Evolutionary conservation across 2,888 invertebrate genomes (phyloP).

Genomic region (Tuberolachnus salignus): DNA sequence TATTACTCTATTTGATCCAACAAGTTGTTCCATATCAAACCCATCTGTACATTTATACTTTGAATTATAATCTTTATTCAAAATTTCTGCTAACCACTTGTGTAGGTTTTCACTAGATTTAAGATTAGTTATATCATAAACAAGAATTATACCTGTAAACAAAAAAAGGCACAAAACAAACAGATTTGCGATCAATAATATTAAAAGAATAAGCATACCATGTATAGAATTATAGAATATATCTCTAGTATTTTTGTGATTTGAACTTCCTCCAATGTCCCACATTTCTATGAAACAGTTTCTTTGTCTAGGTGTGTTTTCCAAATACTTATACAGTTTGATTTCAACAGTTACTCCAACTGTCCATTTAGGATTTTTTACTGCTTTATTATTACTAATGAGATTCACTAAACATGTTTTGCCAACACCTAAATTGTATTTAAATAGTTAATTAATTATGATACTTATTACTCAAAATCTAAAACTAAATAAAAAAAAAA

Average conservation of each 20-base stretch:
- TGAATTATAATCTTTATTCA: constrained; percentile 73
- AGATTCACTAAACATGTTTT: constrained; percentile 94
- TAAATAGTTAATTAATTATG: no score
- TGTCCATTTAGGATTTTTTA: constrained; percentile 90
- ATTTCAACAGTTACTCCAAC: constrained; percentile 96
- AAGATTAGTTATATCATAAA: constrained; percentile 94
- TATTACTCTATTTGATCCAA: constrained; percentile 76
- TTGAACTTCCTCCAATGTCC: constrained; percentile 95
- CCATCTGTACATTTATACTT: constrained; percentile 65
- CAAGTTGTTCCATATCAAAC: constrained; percentile 84
- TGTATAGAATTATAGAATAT: constrained; percentile 94
- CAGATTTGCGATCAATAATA: background rate
- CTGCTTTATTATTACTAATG: constrained; percentile 84
- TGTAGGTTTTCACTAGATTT: constrained; percentile 93
- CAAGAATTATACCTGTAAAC: constrained; percentile 81
- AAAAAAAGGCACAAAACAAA: constrained; percentile 4
- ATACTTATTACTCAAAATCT: no score
- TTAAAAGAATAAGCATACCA: constrained; percentile 66
- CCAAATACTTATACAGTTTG: constrained; percentile 91
- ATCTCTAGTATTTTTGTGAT: constrained; percentile 88
- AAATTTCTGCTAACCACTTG: constrained; percentile 90
- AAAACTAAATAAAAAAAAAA: no score
- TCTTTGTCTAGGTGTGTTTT: constrained; percentile 89
- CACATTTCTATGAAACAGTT: constrained; percentile 94
- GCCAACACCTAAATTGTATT: constrained; percentile 78